Evolutionary conservation across 2,113 vertebrate genomes (phyloP).

Genomic region (Varanus komodoensis): DNA sequence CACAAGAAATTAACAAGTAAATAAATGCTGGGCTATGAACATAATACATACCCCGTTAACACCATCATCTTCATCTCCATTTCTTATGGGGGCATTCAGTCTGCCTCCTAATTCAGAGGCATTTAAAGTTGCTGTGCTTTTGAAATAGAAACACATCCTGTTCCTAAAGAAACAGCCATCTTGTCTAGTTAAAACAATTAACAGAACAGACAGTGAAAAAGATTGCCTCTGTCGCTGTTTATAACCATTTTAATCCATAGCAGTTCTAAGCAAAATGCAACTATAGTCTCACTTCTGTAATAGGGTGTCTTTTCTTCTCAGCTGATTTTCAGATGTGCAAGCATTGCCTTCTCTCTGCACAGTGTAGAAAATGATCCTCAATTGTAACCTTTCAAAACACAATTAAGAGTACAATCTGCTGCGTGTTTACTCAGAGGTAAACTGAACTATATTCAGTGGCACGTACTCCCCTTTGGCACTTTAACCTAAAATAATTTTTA

Average conservation of each 20-base stretch:
- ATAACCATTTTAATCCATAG: slow-evolving; percentile 61
- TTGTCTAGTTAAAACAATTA: slow-evolving; percentile 75
- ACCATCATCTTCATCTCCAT: slow-evolving; percentile 36
- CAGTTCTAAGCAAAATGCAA: slow-evolving; percentile 56
- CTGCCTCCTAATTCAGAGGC: slow-evolving; percentile 27
- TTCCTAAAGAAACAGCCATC: slow-evolving; percentile 41
- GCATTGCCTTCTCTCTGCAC: neutral
- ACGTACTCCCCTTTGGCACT: neutral
- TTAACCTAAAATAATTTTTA: neutral
- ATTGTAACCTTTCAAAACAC: neutral
- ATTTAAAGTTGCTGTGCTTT: slow-evolving; percentile 46
- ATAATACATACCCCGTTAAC: slow-evolving; percentile 22
- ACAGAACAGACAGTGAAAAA: slow-evolving; percentile 74
- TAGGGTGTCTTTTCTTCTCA: slow-evolving; percentile 14
- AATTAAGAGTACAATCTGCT: neutral
- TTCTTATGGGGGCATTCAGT: slow-evolving; percentile 6
- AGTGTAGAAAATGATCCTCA: neutral
- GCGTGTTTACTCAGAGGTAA: neutral
- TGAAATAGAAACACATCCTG: slow-evolving; percentile 42
- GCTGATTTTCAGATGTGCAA: slow-evolving; percentile 37
- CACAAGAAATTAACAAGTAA: slow-evolving; percentile 56
- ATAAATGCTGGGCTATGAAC: slow-evolving; percentile 58
- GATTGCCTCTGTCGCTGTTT: slow-evolving; percentile 71
- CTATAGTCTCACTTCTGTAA: slow-evolving; percentile 54
- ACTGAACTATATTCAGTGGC: neutral